phyloP scores from a whole-genome alignment of 2,888 invertebrate genomes.

The Spatulosminthurus flaviceps region DNA sequence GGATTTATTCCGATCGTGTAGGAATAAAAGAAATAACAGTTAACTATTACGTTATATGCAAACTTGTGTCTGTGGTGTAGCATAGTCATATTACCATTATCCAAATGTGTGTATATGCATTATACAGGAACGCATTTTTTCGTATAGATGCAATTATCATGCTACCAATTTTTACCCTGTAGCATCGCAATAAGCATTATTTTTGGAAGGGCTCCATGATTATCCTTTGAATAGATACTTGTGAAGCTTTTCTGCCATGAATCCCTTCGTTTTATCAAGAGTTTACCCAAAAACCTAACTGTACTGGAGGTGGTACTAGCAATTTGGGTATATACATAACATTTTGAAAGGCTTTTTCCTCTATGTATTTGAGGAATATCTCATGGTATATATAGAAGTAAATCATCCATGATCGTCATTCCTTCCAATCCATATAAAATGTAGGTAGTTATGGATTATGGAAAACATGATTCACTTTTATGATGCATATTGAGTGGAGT shows the following conservation, averaged over 20 bases:
- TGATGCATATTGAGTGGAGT: constrained; percentile 23
- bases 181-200: neutral
- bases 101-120: neutral
- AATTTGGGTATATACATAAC: neutral
- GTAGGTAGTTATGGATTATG: constrained; percentile 9
- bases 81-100: neutral
- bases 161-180: neutral
- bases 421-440: constrained; percentile 6
- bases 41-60: constrained; percentile 13
- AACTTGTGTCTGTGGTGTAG: neutral
- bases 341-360: neutral
- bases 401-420: constrained; percentile 21
- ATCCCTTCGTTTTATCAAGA: constrained; percentile 18
- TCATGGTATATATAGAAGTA: neutral
- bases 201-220: neutral
- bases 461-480: constrained; percentile 29
- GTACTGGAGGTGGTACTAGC: too few species aligned
- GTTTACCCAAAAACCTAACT: constrained; percentile 7
- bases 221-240: constrained; percentile 3
- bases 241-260: constrained; percentile 14
- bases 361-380: too few species aligned
- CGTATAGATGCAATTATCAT: neutral
- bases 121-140: neutral
- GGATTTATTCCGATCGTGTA: constrained; percentile 9
- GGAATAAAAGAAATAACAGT: constrained; percentile 17